These are phyloP conservation scores for Sesia bembeciformis DNA, from an alignment of 2,888 invertebrate genomes.

Conservation along the genomic window DNA sequence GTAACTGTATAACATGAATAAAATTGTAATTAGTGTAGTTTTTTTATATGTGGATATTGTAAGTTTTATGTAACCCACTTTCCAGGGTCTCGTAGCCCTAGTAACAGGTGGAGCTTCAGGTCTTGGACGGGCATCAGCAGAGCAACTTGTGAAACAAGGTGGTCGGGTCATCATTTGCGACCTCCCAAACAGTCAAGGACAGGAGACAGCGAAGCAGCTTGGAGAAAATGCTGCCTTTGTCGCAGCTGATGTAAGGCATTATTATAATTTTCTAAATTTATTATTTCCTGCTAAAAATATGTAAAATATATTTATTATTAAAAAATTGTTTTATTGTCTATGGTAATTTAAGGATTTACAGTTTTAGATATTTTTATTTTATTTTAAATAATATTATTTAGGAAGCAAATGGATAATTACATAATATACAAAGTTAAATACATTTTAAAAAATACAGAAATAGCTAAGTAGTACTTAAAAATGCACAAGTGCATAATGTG, in stretches of 20 bases:
- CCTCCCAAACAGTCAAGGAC: constrained; percentile 88
- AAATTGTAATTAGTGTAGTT: too few relatives aligned
- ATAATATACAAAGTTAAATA: too few relatives aligned
- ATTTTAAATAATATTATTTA: too few relatives aligned
- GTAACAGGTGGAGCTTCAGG: constrained; percentile 98
- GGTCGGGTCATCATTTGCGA: constrained; percentile 92
- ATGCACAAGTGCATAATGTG: too few relatives aligned
- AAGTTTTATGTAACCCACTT: background rate
- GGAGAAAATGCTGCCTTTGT: constrained; percentile 86
- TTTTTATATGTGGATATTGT: too few relatives aligned
- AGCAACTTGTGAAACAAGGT: constrained; percentile 88
- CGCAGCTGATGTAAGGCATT: constrained; percentile 85
- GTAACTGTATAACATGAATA: too few relatives aligned
- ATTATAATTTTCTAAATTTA: background rate
- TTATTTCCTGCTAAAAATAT: background rate
- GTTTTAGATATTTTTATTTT: too few relatives aligned
- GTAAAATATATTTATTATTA: too few relatives aligned
- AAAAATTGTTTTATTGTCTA: background rate
- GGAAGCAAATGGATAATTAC: too few relatives aligned
- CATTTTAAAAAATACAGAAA: too few relatives aligned
- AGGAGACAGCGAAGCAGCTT: constrained; percentile 82
- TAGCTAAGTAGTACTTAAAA: too few relatives aligned
- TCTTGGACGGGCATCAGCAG: constrained; percentile 90
- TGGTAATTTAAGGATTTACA: background rate
- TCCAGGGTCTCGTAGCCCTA: constrained; percentile 86